These are phyloP conservation scores for Mesoligia furuncula DNA, from an alignment of 2,888 invertebrate genomes.

Conservation along the genomic window DNA sequence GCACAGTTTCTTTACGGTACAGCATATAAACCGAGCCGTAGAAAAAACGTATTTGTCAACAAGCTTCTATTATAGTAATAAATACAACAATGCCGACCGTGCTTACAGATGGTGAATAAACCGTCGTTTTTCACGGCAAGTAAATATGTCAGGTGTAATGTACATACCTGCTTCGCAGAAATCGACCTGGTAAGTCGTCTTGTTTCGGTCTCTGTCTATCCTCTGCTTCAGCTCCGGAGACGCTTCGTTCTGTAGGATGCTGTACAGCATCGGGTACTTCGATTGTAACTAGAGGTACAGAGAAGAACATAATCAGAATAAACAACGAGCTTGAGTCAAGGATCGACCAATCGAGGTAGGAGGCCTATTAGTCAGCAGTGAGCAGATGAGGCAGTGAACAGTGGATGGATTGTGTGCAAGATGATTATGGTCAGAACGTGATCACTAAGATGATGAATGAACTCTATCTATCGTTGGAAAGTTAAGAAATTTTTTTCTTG, in stretches of 20 bases:
- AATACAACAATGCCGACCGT: neutral
- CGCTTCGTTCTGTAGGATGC: slow-evolving; percentile 90
- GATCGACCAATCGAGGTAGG: neutral
- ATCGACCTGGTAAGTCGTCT: slow-evolving; percentile 92
- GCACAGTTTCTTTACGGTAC: neutral
- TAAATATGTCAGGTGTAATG: neutral
- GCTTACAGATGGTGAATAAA: neutral
- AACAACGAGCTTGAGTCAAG: neutral
- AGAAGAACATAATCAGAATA: neutral
- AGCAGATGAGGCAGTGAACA: too few relatives aligned
- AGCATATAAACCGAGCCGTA: too few relatives aligned
- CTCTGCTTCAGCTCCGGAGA: slow-evolving; percentile 90
- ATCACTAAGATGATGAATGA: neutral
- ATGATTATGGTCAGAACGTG: neutral
- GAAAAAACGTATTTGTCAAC: neutral
- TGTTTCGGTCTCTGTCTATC: slow-evolving; percentile 91
- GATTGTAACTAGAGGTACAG: slow-evolving; percentile 87
- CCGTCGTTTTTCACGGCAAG: neutral
- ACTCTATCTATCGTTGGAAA: neutral
- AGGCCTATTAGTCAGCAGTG: neutral
- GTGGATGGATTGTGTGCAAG: neutral
- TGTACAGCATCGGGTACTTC: slow-evolving; percentile 92
- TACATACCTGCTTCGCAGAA: slow-evolving; percentile 86
- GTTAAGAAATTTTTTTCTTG: neutral
- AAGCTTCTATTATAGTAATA: neutral